A percentile compares a stretch with the other conserved stretches of the same genome.
Conservation (phyloP, 1,140 invertebrate genomes). For the Trachelipus rathkii region DNA sequence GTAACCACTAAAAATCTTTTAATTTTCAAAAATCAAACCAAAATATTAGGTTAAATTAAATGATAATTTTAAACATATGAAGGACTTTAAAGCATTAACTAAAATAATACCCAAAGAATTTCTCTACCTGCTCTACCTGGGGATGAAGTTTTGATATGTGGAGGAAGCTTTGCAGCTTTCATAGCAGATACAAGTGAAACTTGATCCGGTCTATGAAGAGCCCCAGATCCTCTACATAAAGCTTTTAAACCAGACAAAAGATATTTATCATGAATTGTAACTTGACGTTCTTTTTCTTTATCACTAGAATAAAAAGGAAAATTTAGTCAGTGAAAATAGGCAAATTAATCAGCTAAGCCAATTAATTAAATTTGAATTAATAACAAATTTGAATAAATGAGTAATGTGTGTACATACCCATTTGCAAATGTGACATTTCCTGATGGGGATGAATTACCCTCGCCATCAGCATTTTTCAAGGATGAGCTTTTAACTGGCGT, state of each 20-base stretch:
- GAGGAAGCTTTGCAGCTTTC: slow-evolving; percentile 64
- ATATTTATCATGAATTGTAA: slow-evolving; percentile 55
- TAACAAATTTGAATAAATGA: too few species aligned
- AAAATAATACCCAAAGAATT: slow-evolving; percentile 16
- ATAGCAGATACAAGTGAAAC: slow-evolving; percentile 61
- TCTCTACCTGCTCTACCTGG: slow-evolving; percentile 51
- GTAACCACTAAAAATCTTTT: too few species aligned
- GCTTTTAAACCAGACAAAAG: slow-evolving; percentile 59
- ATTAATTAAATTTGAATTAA: too few species aligned
- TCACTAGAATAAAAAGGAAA: slow-evolving; percentile 52
- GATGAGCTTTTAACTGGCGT: slow-evolving; percentile 57
- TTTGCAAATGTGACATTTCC: slow-evolving; percentile 9
- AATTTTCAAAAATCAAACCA: too few species aligned
- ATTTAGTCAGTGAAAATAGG: slow-evolving; percentile 44
- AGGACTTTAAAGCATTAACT: too few species aligned
- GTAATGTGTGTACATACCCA: slow-evolving; percentile 50
- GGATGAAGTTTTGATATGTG: slow-evolving; percentile 56
- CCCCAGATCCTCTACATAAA: slow-evolving; percentile 58
- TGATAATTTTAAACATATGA: too few species aligned
- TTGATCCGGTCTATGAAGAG: slow-evolving; percentile 59
- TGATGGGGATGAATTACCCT: slow-evolving; percentile 21
- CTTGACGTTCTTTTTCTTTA: slow-evolving; percentile 46
- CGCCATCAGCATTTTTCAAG: slow-evolving; percentile 22
- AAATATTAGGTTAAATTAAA: too few species aligned
- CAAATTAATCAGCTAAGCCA: too few species aligned